These are phyloP conservation scores for Trachythela sp. DNA, from an alignment of 64 coral and sea anemone genomes.

Conservation along the genomic window DNA sequence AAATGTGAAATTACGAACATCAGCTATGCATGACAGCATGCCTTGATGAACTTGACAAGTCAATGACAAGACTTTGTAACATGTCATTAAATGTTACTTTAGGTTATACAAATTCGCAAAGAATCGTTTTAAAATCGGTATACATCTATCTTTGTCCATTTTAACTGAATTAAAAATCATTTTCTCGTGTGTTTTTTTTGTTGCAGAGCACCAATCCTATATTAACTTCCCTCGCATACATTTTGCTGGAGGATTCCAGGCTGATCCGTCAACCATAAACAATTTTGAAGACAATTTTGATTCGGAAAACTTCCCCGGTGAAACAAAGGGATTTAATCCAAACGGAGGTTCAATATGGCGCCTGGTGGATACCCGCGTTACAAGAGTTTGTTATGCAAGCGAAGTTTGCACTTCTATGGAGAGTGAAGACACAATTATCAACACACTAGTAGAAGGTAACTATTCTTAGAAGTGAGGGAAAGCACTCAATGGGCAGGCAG, in stretches of 20 bases:
- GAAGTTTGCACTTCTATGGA: not conserved
- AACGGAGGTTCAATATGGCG: not conserved
- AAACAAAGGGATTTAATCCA: not conserved
- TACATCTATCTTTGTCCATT: not conserved
- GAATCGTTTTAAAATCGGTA: too few species aligned
- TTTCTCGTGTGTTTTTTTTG: not conserved
- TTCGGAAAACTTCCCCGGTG: not conserved
- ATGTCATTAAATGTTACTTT: too few species aligned
- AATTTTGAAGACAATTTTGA: not conserved
- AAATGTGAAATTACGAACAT: too few species aligned
- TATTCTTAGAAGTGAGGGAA: too few species aligned
- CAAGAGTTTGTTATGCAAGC: not conserved
- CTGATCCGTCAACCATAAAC: not conserved
- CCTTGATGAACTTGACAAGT: too few species aligned
- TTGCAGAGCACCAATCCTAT: not conserved
- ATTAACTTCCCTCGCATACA: not conserved
- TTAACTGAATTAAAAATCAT: not conserved
- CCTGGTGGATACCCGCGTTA: not conserved
- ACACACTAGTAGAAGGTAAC: not conserved
- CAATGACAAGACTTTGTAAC: too few species aligned
- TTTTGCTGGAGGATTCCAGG: not conserved
- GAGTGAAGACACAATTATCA: not conserved
- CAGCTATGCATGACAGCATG: too few species aligned
- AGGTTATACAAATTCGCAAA: too few species aligned
- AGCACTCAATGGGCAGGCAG: too few species aligned